Conservation (phyloP, 2,888 invertebrate species). For the Mycalesis mineus region DNA sequence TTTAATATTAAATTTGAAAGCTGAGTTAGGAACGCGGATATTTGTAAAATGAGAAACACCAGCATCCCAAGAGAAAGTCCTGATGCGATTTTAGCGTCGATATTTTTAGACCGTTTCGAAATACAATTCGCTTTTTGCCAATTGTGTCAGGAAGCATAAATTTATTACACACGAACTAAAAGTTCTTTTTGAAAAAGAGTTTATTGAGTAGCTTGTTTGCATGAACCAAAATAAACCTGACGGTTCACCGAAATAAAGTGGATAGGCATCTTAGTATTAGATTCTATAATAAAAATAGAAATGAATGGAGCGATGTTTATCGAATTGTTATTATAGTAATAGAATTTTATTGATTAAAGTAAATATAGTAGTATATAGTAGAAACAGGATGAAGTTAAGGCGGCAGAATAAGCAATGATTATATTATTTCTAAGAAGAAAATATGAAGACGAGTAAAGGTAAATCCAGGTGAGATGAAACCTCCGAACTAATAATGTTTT, state of each 20-base stretch:
- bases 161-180: constrained; percentile 39
- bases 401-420: constrained; percentile 19
- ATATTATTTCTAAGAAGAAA: neutral
- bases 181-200: constrained; percentile 38
- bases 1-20: neutral
- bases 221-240: constrained; percentile 32
- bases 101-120: constrained; percentile 48
- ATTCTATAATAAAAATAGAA: constrained; percentile 10
- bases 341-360: no score
- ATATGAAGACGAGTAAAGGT: neutral
- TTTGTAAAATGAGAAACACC: constrained; percentile 19
- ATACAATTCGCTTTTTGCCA: constrained; percentile 48
- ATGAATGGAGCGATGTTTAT: constrained; percentile 2
- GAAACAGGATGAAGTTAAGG: neutral
- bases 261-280: constrained; percentile 12
- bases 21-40: constrained; percentile 36
- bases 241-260: constrained; percentile 28
- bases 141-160: constrained; percentile 44
- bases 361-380: neutral
- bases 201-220: constrained; percentile 37
- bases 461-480: constrained; percentile 3
- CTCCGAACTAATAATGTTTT: constrained; percentile 15
- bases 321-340: neutral
- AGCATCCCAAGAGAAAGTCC: constrained; percentile 34
- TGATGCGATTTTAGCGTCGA: constrained; percentile 36